Evolutionary conservation across 2,888 invertebrate genomes (phyloP).

Genomic region (Rhagonycha lutea): DNA sequence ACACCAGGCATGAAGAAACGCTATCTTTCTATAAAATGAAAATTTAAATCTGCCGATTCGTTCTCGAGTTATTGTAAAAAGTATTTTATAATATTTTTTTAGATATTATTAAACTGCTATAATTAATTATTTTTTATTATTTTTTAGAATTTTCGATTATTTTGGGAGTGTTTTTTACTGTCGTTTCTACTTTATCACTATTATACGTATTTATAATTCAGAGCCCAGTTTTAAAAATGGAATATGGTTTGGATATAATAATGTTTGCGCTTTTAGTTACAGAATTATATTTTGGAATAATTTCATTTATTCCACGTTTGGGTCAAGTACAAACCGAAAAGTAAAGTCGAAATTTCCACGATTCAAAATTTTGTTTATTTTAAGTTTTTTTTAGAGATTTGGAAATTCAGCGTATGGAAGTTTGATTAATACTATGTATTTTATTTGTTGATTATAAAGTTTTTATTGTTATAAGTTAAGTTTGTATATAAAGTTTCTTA

Average conservation of each 20-base stretch:
- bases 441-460: no score
- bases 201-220: slow-evolving; percentile 22
- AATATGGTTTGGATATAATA: slow-evolving; percentile 21
- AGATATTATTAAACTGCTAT: no score
- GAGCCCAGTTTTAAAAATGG: slow-evolving; percentile 21
- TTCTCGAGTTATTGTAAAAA: no score
- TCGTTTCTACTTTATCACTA: background rate
- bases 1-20: no score
- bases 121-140: background rate
- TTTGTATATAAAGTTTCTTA: background rate
- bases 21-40: no score
- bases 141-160: background rate
- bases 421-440: no score
- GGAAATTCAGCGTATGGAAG: no score
- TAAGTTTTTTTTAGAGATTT: no score
- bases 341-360: background rate
- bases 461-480: background rate
- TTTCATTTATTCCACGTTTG: slow-evolving; percentile 22
- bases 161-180: background rate
- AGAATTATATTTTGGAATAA: slow-evolving; percentile 16
- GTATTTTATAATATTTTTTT: no score
- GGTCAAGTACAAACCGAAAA: slow-evolving; percentile 1
- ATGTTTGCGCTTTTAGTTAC: slow-evolving; percentile 15
- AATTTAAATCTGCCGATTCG: no score
- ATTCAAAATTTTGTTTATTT: background rate